Base-by-base conservation (phyloP, 2,888 invertebrate genomes). In the Ethmia dodecea region DNA sequence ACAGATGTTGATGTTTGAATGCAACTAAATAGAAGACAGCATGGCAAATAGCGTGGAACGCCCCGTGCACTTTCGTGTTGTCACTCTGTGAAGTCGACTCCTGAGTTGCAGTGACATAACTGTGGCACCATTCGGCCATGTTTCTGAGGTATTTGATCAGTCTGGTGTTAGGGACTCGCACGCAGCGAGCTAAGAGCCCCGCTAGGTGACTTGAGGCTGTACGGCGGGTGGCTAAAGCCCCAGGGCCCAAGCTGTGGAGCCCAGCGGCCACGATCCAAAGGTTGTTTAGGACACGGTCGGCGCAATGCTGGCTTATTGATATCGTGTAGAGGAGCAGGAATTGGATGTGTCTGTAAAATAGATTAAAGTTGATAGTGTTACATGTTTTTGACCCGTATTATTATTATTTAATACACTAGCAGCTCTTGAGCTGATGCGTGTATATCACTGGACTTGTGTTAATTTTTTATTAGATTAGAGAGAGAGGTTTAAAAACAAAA, bases 1-100 rank as follows among this genome's bases (percentile, higher is more conserved):
- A 91, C 50, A 98, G 86, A 60, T 97, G 93, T 52, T 92, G 92
- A 66, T 96, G 94, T 40, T 96, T 91, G 68, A 97, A 98, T 0
- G 95, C 93, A 40, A 99, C 92, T 10, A 97, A 87, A 73, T 98
- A 97, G 80, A 99, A 98, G 28, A 98, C 86, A 0, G 95, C 92
- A 72, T 99, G 98, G 52, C 97, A 97, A 3, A 96, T 90, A 1
- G 94, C 91, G 66, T 97, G 97, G 78, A 99, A 99, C 0, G 97
- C 93, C 3, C 91, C 89, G 64, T 99, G 97, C 0, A 92, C 89
- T 52, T 91, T 89, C 2, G 68, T 42, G 30, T 75, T 75, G 37
- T 86, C 77, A 12, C 55, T 57, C 0, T 66, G 45, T 0, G 74
- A 45, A 0, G 67, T 44, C 47, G 77, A 56, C 73, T 92, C 92